phyloP scores from a whole-genome alignment of 1,140 invertebrate species.

The Conus ventricosus region DNA sequence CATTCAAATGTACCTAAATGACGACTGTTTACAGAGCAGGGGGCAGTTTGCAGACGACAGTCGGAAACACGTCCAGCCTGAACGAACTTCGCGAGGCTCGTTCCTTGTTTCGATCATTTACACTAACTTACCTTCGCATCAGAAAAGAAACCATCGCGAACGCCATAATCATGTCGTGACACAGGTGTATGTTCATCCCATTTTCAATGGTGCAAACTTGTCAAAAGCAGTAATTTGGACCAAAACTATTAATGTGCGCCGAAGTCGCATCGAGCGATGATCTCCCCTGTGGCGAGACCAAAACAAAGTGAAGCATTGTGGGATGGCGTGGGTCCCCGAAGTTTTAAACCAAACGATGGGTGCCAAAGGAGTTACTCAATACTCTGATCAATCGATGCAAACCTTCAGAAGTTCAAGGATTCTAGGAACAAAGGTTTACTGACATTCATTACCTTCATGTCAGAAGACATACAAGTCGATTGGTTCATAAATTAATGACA shows the following conservation, averaged over 20 bases:
- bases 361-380: too few relatives aligned
- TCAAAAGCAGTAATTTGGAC: background rate
- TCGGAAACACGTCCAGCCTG: background rate
- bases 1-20: too few relatives aligned
- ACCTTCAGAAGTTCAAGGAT: too few relatives aligned
- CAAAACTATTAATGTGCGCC: background rate
- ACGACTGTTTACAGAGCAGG: too few relatives aligned
- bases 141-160: background rate
- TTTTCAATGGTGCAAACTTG: background rate
- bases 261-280: background rate
- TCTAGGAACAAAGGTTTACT: too few relatives aligned
- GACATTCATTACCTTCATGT: too few relatives aligned
- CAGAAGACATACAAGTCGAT: too few relatives aligned
- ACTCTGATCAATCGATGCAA: too few relatives aligned
- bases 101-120: background rate
- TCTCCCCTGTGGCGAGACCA: constrained; percentile 31
- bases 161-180: background rate
- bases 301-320: constrained; percentile 37
- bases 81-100: background rate
- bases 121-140: background rate
- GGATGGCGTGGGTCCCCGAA: constrained; percentile 31
- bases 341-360: too few relatives aligned
- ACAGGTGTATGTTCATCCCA: background rate
- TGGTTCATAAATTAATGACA: too few relatives aligned
- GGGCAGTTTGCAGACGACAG: background rate